Evolutionary conservation across 2,797 vertebrate genomes (phyloP).

Genomic region (Mormyrops attenuatus): DNA sequence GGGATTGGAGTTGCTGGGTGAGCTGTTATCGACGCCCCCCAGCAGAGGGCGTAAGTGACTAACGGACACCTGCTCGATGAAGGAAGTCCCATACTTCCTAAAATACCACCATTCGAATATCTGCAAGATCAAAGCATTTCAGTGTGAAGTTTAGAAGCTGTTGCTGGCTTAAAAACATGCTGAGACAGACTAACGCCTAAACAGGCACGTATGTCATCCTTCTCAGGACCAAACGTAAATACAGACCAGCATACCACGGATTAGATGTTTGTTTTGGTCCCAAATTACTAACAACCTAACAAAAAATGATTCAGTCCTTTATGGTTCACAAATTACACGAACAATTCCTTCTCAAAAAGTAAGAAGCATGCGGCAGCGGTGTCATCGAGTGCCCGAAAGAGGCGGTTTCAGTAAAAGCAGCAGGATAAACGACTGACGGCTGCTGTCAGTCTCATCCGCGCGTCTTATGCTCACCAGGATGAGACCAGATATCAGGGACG

Average conservation of each 20-base stretch:
- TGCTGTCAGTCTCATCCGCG: not conserved
- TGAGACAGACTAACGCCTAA: not conserved
- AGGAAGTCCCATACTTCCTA: slow-evolving; percentile 95
- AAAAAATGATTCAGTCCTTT: not conserved
- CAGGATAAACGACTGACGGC: not conserved
- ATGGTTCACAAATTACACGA: not conserved
- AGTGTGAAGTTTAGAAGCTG: not conserved
- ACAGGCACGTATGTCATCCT: not conserved
- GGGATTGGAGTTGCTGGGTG: slow-evolving; percentile 78
- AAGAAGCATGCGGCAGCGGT: not conserved
- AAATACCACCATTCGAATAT: slow-evolving; percentile 99
- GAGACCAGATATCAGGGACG: slow-evolving; percentile 95
- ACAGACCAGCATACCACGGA: not conserved
- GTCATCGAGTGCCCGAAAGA: not conserved
- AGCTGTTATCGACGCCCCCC: slow-evolving; percentile 92
- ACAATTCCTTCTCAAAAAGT: not conserved
- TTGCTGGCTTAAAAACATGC: not conserved
- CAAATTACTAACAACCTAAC: not conserved
- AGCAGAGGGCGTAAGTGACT: slow-evolving; percentile 95
- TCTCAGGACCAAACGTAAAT: not conserved
- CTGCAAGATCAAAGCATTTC: slow-evolving; percentile 48
- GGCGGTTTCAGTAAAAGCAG: not conserved
- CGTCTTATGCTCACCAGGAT: slow-evolving; percentile 79
- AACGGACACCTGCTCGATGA: slow-evolving; percentile 97
- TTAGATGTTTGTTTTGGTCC: not conserved